phyloP scores from a whole-genome alignment of 2,797 vertebrate species.

The Poecilia gillii region DNA sequence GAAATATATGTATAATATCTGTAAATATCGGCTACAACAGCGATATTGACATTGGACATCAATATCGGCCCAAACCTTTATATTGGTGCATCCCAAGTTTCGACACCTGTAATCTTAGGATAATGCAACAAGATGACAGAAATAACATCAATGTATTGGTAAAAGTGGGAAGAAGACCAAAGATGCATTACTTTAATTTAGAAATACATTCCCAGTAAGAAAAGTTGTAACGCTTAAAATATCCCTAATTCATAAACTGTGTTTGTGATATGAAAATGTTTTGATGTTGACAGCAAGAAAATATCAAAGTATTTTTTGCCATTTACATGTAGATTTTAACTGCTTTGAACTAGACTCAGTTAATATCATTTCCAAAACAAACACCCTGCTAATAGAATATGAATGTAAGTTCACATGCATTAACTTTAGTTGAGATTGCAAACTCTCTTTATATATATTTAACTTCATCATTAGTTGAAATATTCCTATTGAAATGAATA shows the following conservation, averaged over 20 bases:
- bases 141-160: slow-evolving; percentile 9
- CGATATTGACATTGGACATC: no score
- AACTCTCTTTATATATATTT: neutral
- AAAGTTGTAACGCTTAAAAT: neutral
- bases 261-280: neutral
- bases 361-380: neutral
- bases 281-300: neutral
- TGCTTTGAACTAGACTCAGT: neutral
- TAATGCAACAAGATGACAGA: slow-evolving; percentile 10
- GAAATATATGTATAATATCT: no score
- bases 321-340: neutral
- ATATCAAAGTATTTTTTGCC: neutral
- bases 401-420: neutral
- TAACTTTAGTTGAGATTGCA: neutral
- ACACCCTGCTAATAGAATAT: neutral
- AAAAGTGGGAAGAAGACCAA: neutral
- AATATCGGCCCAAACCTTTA: no score
- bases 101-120: slow-evolving; percentile 7
- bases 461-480: neutral
- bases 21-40: no score
- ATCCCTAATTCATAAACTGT: neutral
- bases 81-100: neutral
- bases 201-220: neutral
- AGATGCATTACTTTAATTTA: neutral
- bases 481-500: neutral